A percentile compares a stretch with the other conserved stretches of the same genome.
Evolutionary conservation across 1,140 invertebrate species (phyloP).

Genomic region (Lordiphosa stackelbergi): DNA sequence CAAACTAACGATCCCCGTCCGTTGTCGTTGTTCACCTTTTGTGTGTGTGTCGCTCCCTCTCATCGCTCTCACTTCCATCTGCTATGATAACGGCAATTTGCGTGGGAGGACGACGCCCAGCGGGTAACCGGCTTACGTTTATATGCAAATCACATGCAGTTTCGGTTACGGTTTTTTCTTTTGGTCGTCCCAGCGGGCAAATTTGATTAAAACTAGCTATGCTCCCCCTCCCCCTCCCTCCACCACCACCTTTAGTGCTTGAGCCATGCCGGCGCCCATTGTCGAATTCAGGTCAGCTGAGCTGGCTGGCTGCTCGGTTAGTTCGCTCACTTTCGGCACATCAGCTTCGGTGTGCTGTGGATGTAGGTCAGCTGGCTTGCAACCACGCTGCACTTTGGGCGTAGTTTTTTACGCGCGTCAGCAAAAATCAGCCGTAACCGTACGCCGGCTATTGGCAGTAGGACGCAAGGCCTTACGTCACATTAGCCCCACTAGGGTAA

Average conservation of each 20-base stretch:
- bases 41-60: too few species aligned
- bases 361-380: slow-evolving; percentile 64
- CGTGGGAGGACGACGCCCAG: not conserved
- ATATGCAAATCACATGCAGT: slow-evolving; percentile 30
- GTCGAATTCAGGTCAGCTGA: slow-evolving; percentile 61
- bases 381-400: slow-evolving; percentile 35
- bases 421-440: slow-evolving; percentile 38
- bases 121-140: not conserved
- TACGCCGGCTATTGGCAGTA: slow-evolving; percentile 4
- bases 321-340: slow-evolving; percentile 16
- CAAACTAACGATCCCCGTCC: slow-evolving; percentile 20
- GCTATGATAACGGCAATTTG: slow-evolving; percentile 6
- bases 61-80: too few species aligned
- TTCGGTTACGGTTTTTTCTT: slow-evolving; percentile 17
- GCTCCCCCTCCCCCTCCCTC: not conserved
- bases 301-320: slow-evolving; percentile 8
- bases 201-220: slow-evolving; percentile 66
- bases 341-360: slow-evolving; percentile 21
- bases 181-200: slow-evolving; percentile 24
- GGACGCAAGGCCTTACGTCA: slow-evolving; percentile 5
- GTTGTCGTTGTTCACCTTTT: slow-evolving; percentile 11
- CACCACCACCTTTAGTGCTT: not conserved
- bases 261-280: slow-evolving; percentile 36
- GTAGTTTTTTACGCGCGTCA: slow-evolving; percentile 68
- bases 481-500: slow-evolving; percentile 3